Conservation (phyloP, 2,797 vertebrate genomes). For the Masticophis lateralis region DNA sequence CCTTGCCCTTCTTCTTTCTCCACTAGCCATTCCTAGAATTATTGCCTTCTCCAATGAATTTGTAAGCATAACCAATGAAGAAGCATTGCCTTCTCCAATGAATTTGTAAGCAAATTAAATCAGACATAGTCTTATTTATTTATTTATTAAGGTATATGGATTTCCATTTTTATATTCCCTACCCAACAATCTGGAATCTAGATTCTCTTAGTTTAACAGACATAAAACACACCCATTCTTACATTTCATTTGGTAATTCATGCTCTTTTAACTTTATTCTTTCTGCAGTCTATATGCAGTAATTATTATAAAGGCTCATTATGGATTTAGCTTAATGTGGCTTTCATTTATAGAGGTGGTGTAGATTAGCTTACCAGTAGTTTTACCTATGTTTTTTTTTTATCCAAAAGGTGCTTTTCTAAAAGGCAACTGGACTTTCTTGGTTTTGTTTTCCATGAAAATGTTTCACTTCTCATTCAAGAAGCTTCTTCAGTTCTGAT, state of each 20-base stretch:
- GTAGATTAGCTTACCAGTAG: neutral
- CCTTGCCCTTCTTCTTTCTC: too few species aligned
- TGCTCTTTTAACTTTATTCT: neutral
- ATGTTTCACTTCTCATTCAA: neutral
- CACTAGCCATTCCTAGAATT: too few species aligned
- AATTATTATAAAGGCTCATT: neutral
- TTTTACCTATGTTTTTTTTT: neutral
- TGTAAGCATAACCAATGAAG: too few species aligned
- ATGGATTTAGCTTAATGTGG: neutral
- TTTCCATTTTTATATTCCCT: neutral
- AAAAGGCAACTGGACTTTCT: neutral
- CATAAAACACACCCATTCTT: neutral
- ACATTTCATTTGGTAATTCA: neutral
- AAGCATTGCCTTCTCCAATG: too few species aligned
- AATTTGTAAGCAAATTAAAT: too few species aligned
- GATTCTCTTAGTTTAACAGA: neutral
- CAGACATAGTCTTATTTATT: too few species aligned
- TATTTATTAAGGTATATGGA: neutral
- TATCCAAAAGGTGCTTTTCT: neutral
- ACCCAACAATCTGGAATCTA: neutral
- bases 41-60: too few species aligned
- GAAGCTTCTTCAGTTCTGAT: neutral
- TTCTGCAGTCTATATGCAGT: neutral
- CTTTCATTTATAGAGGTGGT: neutral
- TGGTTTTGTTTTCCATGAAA: neutral